Base-by-base conservation (phyloP, 2,113 vertebrate genomes). In the Eclectus roratus region DNA sequence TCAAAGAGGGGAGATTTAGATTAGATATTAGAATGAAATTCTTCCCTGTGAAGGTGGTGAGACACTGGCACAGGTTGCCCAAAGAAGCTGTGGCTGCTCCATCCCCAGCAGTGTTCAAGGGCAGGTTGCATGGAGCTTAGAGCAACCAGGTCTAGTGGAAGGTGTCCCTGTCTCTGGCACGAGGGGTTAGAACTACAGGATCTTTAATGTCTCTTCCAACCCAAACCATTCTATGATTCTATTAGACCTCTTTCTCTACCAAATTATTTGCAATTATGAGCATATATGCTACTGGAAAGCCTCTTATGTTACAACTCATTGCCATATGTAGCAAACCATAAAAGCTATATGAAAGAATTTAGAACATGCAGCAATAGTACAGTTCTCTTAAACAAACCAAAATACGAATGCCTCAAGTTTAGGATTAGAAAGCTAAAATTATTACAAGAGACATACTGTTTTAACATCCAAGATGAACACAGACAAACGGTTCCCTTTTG, bases 271-370 rank as follows among this genome's bases (percentile, higher is more conserved):
- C 46, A 58, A 79, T 65, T 37, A 49, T 17, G 9, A 76, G 19
- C 18, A 43, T 17, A 35, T 0, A 1, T 37, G 8, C 41, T 55
- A 79, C 7, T 39, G 39, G 44, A 52, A 88, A 71, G 39, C 5
- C 17, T 47, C 29, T 28, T 73, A 47, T 0, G 0, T 44, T 85
- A 69, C 1, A 2, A 50, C 49, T 63, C 16, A 28, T 23, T 60
- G 39, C 8, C 35, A 35, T 44, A 70, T 1, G 6, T 23, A 58
- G 71, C 4, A 9, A 65, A 73, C 66, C 33, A 41, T 21, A 56
- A 35, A 46, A 73, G 4, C 21, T 56, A 7, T 27, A 89, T 4
- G 28, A 41, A 84, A 73, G 20, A 78, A 70, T 0, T 47, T 20
- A 70, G 9, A 88, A 49, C 10, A 55, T 10, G 6, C 7, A 85